These are phyloP conservation scores for Branchellion lobata DNA, from an alignment of 2,888 invertebrate genomes.

Conservation along the genomic window DNA sequence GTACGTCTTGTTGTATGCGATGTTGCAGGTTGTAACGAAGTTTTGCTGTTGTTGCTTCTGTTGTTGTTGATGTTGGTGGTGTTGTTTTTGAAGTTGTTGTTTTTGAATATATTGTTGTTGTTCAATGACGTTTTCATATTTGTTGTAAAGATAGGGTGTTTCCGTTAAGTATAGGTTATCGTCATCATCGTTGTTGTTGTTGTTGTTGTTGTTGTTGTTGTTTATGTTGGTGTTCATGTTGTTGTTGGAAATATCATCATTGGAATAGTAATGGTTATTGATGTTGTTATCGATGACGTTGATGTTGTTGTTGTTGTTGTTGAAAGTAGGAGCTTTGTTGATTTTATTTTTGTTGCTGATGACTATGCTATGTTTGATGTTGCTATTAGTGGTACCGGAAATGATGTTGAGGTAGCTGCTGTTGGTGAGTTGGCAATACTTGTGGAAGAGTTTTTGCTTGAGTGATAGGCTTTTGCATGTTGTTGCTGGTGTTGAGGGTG, in stretches of 20 bases:
- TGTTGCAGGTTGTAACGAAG: no score
- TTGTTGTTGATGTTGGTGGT: no score
- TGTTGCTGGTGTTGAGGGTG: neutral
- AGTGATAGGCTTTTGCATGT: neutral
- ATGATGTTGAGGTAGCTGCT: neutral
- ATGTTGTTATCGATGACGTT: neutral
- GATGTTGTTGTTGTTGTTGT: neutral
- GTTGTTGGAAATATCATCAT: neutral
- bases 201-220: neutral
- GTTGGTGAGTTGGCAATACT: conserved; percentile 8
- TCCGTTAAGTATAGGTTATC: no score
- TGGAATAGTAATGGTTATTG: neutral
- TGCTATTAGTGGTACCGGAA: neutral
- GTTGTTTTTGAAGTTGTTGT: no score
- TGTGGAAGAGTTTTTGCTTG: neutral
- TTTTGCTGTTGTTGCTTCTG: no score
- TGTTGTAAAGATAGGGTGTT: no score
- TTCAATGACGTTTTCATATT: no score
- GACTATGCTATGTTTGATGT: neutral
- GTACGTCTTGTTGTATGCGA: no score
- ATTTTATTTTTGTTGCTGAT: conserved; percentile 1
- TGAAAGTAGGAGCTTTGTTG: no score
- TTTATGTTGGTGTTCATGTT: neutral
- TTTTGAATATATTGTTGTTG: no score
- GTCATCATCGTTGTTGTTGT: no score